Percentiles rank a stretch among this genome's conserved stretches.
Conservation (phyloP, 2,113 vertebrate genomes). For the Mormyrus lacerda region DNA sequence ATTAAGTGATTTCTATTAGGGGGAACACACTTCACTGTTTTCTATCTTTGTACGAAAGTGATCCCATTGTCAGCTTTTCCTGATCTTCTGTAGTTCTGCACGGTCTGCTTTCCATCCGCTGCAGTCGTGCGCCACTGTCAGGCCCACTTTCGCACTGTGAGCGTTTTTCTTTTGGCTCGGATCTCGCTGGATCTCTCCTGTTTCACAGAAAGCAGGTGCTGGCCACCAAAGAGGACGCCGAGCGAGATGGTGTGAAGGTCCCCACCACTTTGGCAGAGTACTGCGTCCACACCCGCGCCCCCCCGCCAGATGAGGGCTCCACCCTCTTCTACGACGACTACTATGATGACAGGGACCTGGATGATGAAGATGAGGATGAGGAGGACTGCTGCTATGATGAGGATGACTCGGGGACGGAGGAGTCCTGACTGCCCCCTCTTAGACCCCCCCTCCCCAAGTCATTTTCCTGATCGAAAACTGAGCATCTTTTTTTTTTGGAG, state of each 20-base stretch:
- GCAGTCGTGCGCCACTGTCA: background rate
- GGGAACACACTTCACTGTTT: too few species aligned
- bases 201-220: slow-evolving; percentile 79
- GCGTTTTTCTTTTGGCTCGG: background rate
- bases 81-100: background rate
- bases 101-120: background rate
- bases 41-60: background rate
- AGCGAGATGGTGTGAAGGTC: slow-evolving; percentile 86
- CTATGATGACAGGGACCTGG: slow-evolving; percentile 79
- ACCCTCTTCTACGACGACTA: slow-evolving; percentile 92
- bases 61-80: background rate
- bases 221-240: slow-evolving; percentile 83
- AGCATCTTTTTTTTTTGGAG: slow-evolving; percentile 18
- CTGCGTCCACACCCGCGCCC: slow-evolving; percentile 83
- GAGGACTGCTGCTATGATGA: slow-evolving; percentile 75
- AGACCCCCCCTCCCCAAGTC: background rate
- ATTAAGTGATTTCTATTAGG: background rate
- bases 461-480: background rate
- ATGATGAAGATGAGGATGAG: slow-evolving; percentile 63
- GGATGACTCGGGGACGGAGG: slow-evolving; percentile 81
- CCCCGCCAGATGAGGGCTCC: slow-evolving; percentile 77
- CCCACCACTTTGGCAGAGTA: slow-evolving; percentile 89
- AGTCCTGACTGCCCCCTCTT: slow-evolving; percentile 66
- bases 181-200: fast-evolving
- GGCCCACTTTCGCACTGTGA: background rate